Evolutionary conservation across 2,888 invertebrate species (phyloP).

Genomic region (Aplocera efformata): DNA sequence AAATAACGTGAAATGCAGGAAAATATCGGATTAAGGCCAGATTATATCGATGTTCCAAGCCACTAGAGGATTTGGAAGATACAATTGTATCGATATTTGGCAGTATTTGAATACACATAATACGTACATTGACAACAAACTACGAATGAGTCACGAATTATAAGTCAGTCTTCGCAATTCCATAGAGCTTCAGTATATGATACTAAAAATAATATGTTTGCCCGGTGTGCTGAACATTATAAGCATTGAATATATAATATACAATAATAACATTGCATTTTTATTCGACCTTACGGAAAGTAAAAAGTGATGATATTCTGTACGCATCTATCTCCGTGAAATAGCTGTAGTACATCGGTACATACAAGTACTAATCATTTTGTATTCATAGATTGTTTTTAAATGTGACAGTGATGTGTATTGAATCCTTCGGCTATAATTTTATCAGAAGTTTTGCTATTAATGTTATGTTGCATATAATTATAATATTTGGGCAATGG

Average conservation of each 20-base stretch:
- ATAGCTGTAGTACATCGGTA: too few relatives aligned
- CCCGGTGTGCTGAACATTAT: too few relatives aligned
- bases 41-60: constrained; percentile 66
- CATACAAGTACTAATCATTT: too few relatives aligned
- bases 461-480: too few relatives aligned
- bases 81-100: constrained; percentile 49
- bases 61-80: constrained; percentile 64
- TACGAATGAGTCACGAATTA: constrained; percentile 73
- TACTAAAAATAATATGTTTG: too few relatives aligned
- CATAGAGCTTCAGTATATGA: constrained; percentile 54
- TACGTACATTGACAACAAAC: constrained; percentile 79
- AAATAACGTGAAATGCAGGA: constrained; percentile 19
- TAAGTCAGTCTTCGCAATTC: constrained; percentile 79
- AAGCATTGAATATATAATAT: too few relatives aligned
- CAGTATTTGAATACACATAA: constrained; percentile 73
- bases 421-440: too few relatives aligned
- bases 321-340: too few relatives aligned
- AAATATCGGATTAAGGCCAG: constrained; percentile 30
- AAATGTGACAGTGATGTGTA: too few relatives aligned
- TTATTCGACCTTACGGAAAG: background rate
- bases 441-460: too few relatives aligned
- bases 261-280: background rate
- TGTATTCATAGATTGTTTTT: too few relatives aligned
- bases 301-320: constrained; percentile 35
- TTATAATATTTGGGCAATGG: too few relatives aligned